Percentiles rank a stretch among this genome's conserved stretches.
phyloP scores from a whole-genome alignment of 2,797 vertebrate genomes.

The Okamejei kenojei region DNA sequence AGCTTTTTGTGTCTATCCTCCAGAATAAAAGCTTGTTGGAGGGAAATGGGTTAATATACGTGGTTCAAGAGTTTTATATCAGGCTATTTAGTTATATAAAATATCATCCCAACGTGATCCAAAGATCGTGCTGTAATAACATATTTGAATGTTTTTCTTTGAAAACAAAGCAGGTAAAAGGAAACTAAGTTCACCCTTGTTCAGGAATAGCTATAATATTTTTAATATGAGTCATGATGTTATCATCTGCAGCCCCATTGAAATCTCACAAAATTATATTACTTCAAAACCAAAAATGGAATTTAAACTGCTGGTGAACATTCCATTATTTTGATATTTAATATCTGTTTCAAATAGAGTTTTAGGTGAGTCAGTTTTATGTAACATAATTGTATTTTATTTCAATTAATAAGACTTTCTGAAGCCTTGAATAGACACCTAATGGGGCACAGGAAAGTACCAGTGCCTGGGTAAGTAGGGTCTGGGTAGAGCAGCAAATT shows the following conservation, averaged over 20 bases:
- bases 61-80: not conserved
- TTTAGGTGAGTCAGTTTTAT: slow-evolving; percentile 1
- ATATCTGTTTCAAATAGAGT: slow-evolving; percentile 15
- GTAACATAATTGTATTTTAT: not conserved
- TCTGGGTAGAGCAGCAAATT: not conserved
- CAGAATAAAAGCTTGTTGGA: not conserved
- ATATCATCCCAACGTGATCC: not conserved
- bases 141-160: slow-evolving; percentile 25
- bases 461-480: not conserved
- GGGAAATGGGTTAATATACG: not conserved
- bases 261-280: not conserved
- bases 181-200: not conserved
- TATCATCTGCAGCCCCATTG: not conserved
- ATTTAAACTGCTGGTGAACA: not conserved
- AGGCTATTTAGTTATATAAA: not conserved
- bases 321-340: slow-evolving; percentile 28
- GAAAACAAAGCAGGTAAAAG: not conserved
- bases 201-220: not conserved
- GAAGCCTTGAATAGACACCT: not conserved
- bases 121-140: not conserved
- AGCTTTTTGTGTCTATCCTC: too few relatives aligned
- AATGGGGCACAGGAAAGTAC: too few relatives aligned
- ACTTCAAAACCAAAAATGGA: not conserved
- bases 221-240: slow-evolving; percentile 20
- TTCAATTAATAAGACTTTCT: not conserved